Evolutionary conservation across 2,888 invertebrate genomes (phyloP).

Genomic region (Brachyopa scutellaris): DNA sequence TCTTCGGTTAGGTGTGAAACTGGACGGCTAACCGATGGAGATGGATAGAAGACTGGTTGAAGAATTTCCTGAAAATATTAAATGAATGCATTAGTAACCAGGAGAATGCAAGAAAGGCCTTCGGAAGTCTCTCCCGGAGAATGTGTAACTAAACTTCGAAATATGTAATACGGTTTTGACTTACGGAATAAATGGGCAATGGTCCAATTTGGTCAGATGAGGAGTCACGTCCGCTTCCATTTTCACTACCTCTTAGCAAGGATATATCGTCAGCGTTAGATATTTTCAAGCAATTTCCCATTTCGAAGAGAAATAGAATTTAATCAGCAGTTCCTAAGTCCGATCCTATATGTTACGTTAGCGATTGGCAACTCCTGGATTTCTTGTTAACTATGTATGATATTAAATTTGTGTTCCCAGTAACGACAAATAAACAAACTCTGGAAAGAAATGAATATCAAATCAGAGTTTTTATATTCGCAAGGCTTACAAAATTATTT

Average conservation of each 20-base stretch:
- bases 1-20: slow-evolving; percentile 87
- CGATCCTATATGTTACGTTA: not conserved
- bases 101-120: no score
- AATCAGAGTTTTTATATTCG: no score
- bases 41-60: slow-evolving; percentile 86
- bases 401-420: slow-evolving; percentile 1
- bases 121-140: no score
- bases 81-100: not conserved
- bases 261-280: slow-evolving; percentile 86
- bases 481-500: no score
- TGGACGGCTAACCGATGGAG: slow-evolving; percentile 84
- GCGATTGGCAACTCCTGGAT: not conserved
- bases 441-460: not conserved
- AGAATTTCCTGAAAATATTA: slow-evolving; percentile 76
- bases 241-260: slow-evolving; percentile 84
- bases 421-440: not conserved
- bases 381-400: not conserved
- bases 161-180: no score
- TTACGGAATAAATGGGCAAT: slow-evolving; percentile 82
- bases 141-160: no score
- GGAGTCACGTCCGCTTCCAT: slow-evolving; percentile 84
- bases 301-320: slow-evolving; percentile 76
- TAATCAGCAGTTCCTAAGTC: not conserved
- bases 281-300: slow-evolving; percentile 89
- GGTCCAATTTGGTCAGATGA: slow-evolving; percentile 84